Evolutionary conservation across 2,888 invertebrate genomes (phyloP).

Genomic region (Neoascia interrupta): DNA sequence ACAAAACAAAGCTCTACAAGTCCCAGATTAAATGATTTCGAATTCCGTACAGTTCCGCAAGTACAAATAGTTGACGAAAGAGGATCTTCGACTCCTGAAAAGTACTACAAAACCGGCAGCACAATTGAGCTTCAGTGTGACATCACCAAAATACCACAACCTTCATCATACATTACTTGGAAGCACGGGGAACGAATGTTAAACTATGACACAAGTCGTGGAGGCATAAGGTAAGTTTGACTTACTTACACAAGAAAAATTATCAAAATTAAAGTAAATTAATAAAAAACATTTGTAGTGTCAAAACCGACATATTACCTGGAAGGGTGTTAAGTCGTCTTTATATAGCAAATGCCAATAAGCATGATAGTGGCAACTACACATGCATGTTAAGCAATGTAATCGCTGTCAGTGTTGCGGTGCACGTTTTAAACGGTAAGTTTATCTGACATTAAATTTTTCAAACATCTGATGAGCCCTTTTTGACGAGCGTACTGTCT

Average conservation of each 20-base stretch:
- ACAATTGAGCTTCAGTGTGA: constrained; percentile 91
- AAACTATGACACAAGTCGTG: constrained; percentile 89
- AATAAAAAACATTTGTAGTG: constrained; percentile 80
- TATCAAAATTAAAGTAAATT: background rate
- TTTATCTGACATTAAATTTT: constrained; percentile 38
- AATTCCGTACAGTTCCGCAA: constrained; percentile 88
- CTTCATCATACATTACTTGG: constrained; percentile 88
- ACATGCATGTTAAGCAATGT: constrained; percentile 87
- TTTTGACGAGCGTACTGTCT: no score
- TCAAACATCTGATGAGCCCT: no score
- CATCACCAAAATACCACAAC: constrained; percentile 89
- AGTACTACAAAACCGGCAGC: constrained; percentile 90
- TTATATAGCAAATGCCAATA: constrained; percentile 89
- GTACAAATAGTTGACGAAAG: constrained; percentile 90
- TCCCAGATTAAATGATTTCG: no score
- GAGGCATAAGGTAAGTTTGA: constrained; percentile 86
- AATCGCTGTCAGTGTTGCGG: constrained; percentile 85
- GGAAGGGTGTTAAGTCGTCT: constrained; percentile 87
- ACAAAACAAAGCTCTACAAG: no score
- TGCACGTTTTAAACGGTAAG: constrained; percentile 89
- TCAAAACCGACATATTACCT: constrained; percentile 88
- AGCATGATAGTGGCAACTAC: constrained; percentile 89
- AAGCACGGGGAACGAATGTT: constrained; percentile 87
- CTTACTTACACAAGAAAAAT: no score
- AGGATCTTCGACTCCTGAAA: constrained; percentile 87